Base-by-base conservation (phyloP, 2,113 vertebrate species). In the Tragulus kanchil region DNA sequence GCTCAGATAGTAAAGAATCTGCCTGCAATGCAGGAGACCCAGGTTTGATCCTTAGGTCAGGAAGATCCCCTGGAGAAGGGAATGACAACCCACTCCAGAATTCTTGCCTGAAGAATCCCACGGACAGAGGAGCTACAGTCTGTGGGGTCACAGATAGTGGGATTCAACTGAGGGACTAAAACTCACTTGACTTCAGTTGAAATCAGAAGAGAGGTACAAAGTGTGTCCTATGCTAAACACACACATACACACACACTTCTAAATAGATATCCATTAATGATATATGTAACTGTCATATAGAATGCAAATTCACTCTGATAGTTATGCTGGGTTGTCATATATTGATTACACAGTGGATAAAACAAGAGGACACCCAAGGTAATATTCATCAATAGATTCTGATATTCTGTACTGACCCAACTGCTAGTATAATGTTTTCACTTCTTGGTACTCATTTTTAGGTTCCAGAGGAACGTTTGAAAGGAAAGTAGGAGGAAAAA, bases 241-340 rank as follows among this genome's bases (percentile, higher is more conserved):
- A 59, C 56, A 59, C 61, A 5, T 0, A 69, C 67, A 69, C 16
- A 21, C 67, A 69, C 67, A 69, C 17, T 71, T 71, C 67, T 71
- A 42, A 71, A 23, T 19, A 71, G 67, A 71, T 0, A 36, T 42
- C 36, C 36, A 45, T 45, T 71, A 45, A 12, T 42, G 69, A 45
- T 42, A 71, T 1, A 12, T 0, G 0, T 71, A 71, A 42, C 69
- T 45, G 9, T 42, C 19, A 71, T 45, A n/a, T 71, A 45, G 19
- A 71, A 71, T 45, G 42, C 1, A 23, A 71, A 71, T 71, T 36
- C n/a, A 10, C 3, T 36, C 31, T 36, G 65, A 69, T 17, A 36
- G n/a, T 36, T 69, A 69, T 71, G 67, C 17, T 12, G 19, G 42
- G 8, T 71, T 36, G 42, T 23, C 36, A 45, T 19, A 71, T 23